Evolutionary conservation across 2,888 invertebrate species (phyloP), one percentile per base, ranked within the genome.

Genomic region (Arge pagana): DNA sequence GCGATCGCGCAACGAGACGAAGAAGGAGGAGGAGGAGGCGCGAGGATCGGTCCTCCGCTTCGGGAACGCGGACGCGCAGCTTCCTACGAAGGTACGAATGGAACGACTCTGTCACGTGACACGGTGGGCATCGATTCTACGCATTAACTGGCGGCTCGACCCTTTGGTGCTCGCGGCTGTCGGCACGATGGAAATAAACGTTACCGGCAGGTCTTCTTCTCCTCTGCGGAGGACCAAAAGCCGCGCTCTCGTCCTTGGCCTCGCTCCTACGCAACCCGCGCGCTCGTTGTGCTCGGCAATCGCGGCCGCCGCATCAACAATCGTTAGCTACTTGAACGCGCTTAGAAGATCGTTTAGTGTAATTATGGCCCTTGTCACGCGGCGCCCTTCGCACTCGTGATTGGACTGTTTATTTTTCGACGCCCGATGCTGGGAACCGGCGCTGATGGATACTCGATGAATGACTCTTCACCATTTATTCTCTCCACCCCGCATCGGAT

Each of bases 341-440:
- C 40, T 51, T 56, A 52, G 58, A n/a, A 56, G 59, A 65, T 64
- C 63, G 62, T 63, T 67, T 66, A 63, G 61, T 59, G 63, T 64
- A 67, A 67, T 67, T 66, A 67, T 60, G 62, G 57, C 67, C 62
- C 67, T 67, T 67, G 65, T 66, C 64, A 56, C 41, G 42, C 24
- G 36, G 35, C 41, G 35, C 31, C 48, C 30, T 28, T 40, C 53
- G 59, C 54, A 54, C 58, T 58, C 55, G 56, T 57, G 55, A 50
- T 50, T 50, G 21, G 50, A 55, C 58, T 52, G 56, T 58, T 62
- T 54, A 62, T 56, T 56, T 59, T 58, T 55, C 53, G 8, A 41
- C 35, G 48, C 37, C 40, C 15, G 28, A 13, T 24, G 52, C 39
- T 50, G 41, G 24, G 50, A 50, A 58, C 55, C 56, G 28, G 16